Evolutionary conservation across 2,113 vertebrate species (phyloP), one percentile per base, ranked within the genome.

Genomic region (Tapirus terrestris): DNA sequence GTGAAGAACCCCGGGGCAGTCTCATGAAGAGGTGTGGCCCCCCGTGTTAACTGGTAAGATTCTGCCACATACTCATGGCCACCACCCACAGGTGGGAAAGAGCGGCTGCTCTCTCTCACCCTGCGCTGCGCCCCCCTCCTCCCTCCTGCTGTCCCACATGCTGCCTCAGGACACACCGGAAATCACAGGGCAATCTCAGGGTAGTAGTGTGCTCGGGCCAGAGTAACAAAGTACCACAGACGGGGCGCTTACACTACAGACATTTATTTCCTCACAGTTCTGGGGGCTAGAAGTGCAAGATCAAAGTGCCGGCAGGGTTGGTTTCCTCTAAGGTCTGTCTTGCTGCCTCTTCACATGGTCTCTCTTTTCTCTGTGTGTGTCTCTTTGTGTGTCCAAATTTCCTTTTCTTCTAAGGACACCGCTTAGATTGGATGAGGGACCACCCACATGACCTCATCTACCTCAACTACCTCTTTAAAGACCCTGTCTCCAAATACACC

Each of bases 151-250:
- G 2, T 16, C 56, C 56, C 5, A 36, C 11, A 27, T 3, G 0
- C 5, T 0, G 1, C 31, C 63, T 67, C 75, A 53, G 73, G 43
- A 45, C n/a, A 25, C 4, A 1, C 18, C 0, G 9, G 4, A 3
- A 18, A 27, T 16, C 56, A 0, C 7, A 4, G 9, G n/a, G 8
- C 14, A 18, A 21, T 48, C 70, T 29, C 58, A 4, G 20, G 0
- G 5, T 10, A 6, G 8, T 27, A 8, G 36, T 39, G 29, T 58
- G 56, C 56, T 1, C 8, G 25, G 56, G 36, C 79, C 9, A 23
- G 56, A 12, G 5, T 13, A 16, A 53, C 13, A 16, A 53, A 16
- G 14, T 53, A 14, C 51, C 51, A 16, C 13, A 53, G 13, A 53
- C 16, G 51, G 13, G 51, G 51, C 2, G 51, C 51, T 53, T 53